These are phyloP conservation scores for Papilio elwesi DNA, from an alignment of 2,888 invertebrate species.

Conservation along the genomic window DNA sequence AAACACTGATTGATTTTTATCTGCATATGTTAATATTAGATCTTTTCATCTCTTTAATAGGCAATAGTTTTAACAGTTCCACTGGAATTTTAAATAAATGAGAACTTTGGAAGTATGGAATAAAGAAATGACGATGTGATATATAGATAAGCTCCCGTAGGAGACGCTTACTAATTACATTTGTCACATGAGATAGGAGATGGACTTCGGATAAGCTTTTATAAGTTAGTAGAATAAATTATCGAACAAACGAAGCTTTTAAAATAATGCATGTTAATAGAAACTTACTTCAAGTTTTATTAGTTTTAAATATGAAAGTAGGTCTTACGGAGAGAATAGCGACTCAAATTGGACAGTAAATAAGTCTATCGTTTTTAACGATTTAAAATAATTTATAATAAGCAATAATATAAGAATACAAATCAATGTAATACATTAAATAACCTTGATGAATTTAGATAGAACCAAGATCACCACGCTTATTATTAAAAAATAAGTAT, in stretches of 20 bases:
- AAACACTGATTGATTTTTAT: constrained; percentile 37
- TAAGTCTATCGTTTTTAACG: too few relatives aligned
- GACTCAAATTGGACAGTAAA: too few relatives aligned
- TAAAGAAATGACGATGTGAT: constrained; percentile 32
- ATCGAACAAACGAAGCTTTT: constrained; percentile 4
- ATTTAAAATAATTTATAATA: too few relatives aligned
- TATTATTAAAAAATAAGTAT: too few relatives aligned
- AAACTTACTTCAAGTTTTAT: too few relatives aligned
- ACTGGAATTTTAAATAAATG: constrained; percentile 36
- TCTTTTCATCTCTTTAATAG: constrained; percentile 38
- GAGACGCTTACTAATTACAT: constrained; percentile 32
- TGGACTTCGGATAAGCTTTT: constrained; percentile 31
- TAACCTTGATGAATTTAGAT: too few relatives aligned
- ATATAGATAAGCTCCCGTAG: constrained; percentile 24
- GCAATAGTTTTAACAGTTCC: constrained; percentile 31
- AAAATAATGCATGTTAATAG: background rate
- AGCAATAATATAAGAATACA: too few relatives aligned
- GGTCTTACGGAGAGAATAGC: too few relatives aligned
- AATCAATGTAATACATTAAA: too few relatives aligned
- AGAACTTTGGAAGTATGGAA: constrained; percentile 33
- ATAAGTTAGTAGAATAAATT: constrained; percentile 26
- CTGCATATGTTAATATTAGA: constrained; percentile 38
- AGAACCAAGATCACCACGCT: too few relatives aligned
- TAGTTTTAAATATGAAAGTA: too few relatives aligned
- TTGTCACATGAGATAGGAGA: constrained; percentile 32